Percentiles rank a stretch among this genome's conserved stretches.
Conservation (phyloP, 2,888 invertebrate species). For the Eupithecia subfuscata region DNA sequence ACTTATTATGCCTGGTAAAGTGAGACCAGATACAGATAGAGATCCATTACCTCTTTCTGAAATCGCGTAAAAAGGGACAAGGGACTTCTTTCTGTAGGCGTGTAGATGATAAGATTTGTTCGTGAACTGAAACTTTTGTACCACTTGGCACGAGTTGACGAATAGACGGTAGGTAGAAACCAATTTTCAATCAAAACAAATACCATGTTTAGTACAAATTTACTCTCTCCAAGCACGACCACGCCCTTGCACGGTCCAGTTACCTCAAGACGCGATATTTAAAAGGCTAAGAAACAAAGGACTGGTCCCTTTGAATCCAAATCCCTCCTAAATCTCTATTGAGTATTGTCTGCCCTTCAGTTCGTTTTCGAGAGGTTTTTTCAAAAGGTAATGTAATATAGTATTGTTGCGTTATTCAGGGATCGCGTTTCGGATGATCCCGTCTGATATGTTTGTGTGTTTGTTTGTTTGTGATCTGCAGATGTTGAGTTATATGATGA, state of each 20-base stretch:
- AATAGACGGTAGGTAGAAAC: background rate
- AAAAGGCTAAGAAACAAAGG: slow-evolving; percentile 77
- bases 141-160: background rate
- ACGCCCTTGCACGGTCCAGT: slow-evolving; percentile 57
- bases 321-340: slow-evolving; percentile 78
- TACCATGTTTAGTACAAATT: background rate
- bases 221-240: slow-evolving; percentile 43
- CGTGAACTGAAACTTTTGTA: background rate
- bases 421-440: slow-evolving; percentile 69
- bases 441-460: slow-evolving; percentile 42
- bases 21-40: no score
- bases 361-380: slow-evolving; percentile 60
- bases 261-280: slow-evolving; percentile 67
- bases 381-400: slow-evolving; percentile 74
- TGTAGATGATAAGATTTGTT: background rate
- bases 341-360: slow-evolving; percentile 70
- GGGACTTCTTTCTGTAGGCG: background rate
- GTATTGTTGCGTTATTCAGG: slow-evolving; percentile 67
- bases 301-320: slow-evolving; percentile 72
- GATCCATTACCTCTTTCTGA: background rate
- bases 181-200: background rate
- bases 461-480: slow-evolving; percentile 40
- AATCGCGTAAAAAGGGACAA: background rate
- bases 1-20: background rate
- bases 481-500: slow-evolving; percentile 33